phyloP scores from a whole-genome alignment of 2,797 vertebrate species.

The Paratrypauchen microcephalus region DNA sequence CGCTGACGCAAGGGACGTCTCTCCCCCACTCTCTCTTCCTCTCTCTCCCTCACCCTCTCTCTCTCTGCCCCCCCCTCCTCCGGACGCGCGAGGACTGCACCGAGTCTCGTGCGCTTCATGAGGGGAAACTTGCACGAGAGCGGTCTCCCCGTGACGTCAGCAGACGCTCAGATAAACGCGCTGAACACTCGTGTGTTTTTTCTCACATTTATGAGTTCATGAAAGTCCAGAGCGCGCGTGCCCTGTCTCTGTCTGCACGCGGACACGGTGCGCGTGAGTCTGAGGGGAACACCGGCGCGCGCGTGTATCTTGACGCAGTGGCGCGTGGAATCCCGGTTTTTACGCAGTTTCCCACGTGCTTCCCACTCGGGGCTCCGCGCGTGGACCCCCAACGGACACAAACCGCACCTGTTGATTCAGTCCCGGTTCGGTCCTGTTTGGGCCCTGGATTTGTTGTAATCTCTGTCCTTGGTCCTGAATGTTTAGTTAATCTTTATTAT shows the following conservation, averaged over 20 bases:
- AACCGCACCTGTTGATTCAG: not conserved
- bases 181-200: not conserved
- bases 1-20: slow-evolving; percentile 7
- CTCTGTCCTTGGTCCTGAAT: slow-evolving; percentile 56
- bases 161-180: not conserved
- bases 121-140: not conserved
- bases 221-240: not conserved
- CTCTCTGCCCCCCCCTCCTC: too few relatives aligned
- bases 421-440: not conserved
- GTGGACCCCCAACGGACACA: not conserved
- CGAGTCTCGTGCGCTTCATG: not conserved
- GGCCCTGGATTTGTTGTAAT: too few relatives aligned
- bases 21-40: slow-evolving; percentile 17
- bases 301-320: slow-evolving; percentile 28
- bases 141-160: not conserved
- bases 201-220: not conserved
- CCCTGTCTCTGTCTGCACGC: too few relatives aligned
- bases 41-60: too few relatives aligned
- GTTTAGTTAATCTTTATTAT: too few relatives aligned
- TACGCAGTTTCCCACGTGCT: slow-evolving; percentile 55
- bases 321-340: slow-evolving; percentile 12
- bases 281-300: slow-evolving; percentile 10
- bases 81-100: not conserved
- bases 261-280: too few relatives aligned
- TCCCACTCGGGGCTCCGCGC: slow-evolving; percentile 31